Conservation (phyloP, 2,888 invertebrate genomes). For the Blastobasis adustella region DNA sequence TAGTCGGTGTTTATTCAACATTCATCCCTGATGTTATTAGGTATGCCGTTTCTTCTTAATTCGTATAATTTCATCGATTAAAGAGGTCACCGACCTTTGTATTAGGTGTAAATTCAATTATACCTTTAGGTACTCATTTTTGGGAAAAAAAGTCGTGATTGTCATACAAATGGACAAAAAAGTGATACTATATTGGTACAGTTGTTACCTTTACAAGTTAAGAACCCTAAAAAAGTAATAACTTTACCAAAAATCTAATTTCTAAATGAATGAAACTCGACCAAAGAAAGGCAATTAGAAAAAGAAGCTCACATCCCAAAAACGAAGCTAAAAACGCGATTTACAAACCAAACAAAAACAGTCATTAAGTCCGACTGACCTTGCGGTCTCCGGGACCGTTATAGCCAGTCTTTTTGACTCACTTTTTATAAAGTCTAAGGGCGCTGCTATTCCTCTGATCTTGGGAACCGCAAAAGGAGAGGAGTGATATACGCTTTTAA, state of each 20-base stretch:
- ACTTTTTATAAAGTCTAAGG: slow-evolving; percentile 33
- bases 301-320: neutral
- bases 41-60: no score
- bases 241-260: neutral
- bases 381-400: slow-evolving; percentile 52
- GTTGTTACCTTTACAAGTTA: no score
- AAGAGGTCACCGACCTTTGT: no score
- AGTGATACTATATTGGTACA: no score
- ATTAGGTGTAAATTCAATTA: no score
- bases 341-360: slow-evolving; percentile 36
- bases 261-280: neutral
- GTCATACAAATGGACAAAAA: no score
- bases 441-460: slow-evolving; percentile 67
- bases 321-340: neutral
- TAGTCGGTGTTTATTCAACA: no score
- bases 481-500: slow-evolving; percentile 42
- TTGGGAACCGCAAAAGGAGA: slow-evolving; percentile 58
- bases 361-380: slow-evolving; percentile 54
- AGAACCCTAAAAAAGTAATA: no score
- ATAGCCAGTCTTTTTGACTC: slow-evolving; percentile 25
- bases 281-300: slow-evolving; percentile 1
- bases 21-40: no score
- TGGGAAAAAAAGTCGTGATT: no score
- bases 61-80: no score
- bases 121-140: no score